Evolutionary conservation across 2,113 vertebrate genomes (phyloP).

Genomic region (Poicephalus meyeri): DNA sequence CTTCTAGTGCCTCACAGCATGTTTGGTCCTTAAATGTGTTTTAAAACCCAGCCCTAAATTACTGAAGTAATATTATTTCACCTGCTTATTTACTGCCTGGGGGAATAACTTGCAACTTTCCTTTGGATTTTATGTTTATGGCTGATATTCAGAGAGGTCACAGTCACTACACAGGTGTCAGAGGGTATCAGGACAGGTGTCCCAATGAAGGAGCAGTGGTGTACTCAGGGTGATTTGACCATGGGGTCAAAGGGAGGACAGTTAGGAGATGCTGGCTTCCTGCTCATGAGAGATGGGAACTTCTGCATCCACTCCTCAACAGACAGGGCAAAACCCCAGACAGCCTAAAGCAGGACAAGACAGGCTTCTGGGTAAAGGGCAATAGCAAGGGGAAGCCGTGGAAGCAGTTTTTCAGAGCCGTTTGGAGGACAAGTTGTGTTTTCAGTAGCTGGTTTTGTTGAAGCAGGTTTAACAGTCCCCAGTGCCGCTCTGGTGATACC

Average conservation of each 20-base stretch:
- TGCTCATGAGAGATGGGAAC: neutral
- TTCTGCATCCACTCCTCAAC: neutral
- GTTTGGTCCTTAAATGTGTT: neutral
- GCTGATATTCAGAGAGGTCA: neutral
- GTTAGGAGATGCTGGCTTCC: neutral
- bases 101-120: neutral
- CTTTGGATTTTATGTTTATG: neutral
- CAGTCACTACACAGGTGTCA: neutral
- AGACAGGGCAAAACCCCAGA: neutral
- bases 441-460: neutral
- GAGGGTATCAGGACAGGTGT: neutral
- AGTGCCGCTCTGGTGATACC: fast-evolving
- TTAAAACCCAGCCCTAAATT: neutral
- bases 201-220: neutral
- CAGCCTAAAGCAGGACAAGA: neutral
- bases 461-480: neutral
- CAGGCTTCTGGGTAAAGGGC: neutral
- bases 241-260: neutral
- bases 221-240: neutral
- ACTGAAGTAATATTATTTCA: neutral
- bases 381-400: neutral
- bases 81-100: neutral
- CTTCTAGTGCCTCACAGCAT: neutral
- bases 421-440: neutral
- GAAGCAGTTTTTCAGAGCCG: neutral